Conservation (phyloP, 2,797 vertebrate genomes). For the Spatula versicolor region DNA sequence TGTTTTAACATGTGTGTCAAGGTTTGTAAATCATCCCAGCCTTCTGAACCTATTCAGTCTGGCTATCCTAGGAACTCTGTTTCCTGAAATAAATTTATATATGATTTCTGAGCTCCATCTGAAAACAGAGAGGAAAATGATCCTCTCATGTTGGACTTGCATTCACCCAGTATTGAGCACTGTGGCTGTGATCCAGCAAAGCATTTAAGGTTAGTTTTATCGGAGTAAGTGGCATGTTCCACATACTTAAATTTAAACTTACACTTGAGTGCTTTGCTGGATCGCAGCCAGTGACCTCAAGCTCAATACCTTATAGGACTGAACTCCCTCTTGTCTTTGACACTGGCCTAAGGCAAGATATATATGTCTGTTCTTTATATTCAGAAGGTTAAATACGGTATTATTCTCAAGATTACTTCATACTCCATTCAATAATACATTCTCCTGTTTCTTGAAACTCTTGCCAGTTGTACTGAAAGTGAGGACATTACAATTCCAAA, state of each 20-base stretch:
- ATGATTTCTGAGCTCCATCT: neutral
- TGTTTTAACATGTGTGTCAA: neutral
- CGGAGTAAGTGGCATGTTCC: slow-evolving; percentile 19
- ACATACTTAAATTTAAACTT: slow-evolving; percentile 16
- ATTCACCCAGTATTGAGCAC: neutral
- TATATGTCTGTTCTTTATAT: neutral
- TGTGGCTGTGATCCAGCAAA: slow-evolving; percentile 41
- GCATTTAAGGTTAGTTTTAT: slow-evolving; percentile 44
- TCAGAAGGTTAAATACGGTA: neutral
- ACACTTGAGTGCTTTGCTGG: slow-evolving; percentile 32
- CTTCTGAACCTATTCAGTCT: neutral
- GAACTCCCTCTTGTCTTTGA: slow-evolving; percentile 5
- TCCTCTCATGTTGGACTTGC: neutral
- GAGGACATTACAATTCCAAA: slow-evolving; percentile 16
- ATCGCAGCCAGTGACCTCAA: slow-evolving; percentile 2
- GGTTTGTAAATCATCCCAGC: neutral
- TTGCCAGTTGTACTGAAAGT: neutral
- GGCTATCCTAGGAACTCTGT: neutral
- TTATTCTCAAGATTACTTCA: slow-evolving; percentile 33
- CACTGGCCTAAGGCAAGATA: slow-evolving; percentile 12
- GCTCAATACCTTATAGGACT: neutral
- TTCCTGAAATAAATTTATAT: neutral
- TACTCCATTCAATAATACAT: neutral
- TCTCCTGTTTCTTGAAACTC: neutral
- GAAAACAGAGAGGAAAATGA: neutral